Conservation (phyloP, 2,113 vertebrate genomes). For the Diphyllodes magnificus region DNA sequence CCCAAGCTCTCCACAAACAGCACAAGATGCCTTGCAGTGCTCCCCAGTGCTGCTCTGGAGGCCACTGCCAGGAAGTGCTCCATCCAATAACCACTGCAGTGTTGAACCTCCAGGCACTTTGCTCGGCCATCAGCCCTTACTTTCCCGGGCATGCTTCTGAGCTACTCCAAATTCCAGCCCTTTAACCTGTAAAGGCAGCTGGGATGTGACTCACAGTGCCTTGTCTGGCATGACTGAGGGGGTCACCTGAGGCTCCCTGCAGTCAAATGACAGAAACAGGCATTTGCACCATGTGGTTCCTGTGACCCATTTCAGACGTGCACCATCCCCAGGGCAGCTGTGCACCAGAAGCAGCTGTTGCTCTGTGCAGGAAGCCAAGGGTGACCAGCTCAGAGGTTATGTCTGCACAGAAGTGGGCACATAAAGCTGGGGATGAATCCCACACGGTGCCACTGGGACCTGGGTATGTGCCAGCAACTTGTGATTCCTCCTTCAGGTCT, state of each 20-base stretch:
- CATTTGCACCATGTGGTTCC: not conserved
- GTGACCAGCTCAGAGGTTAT: not conserved
- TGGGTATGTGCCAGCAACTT: not conserved
- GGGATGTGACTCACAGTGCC: accelerated
- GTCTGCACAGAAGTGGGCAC: not conserved
- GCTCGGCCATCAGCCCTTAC: not conserved
- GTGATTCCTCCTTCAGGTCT: not conserved
- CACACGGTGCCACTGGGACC: not conserved
- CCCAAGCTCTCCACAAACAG: not conserved
- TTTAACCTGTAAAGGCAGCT: not conserved
- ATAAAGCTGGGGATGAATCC: not conserved
- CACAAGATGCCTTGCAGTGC: not conserved
- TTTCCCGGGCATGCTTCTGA: not conserved
- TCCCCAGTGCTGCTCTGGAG: not conserved
- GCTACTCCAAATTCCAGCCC: not conserved
- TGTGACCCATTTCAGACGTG: not conserved
- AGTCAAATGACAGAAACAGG: not conserved
- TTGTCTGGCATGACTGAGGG: not conserved
- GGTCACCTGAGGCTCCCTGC: not conserved
- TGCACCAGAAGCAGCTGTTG: not conserved
- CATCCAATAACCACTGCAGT: not conserved
- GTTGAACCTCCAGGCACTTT: not conserved
- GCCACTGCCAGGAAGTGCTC: not conserved
- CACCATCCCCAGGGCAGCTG: not conserved
- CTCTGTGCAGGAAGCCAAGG: not conserved